phyloP scores from a whole-genome alignment of 2,888 invertebrate genomes.

The Adineta ricciae region DNA sequence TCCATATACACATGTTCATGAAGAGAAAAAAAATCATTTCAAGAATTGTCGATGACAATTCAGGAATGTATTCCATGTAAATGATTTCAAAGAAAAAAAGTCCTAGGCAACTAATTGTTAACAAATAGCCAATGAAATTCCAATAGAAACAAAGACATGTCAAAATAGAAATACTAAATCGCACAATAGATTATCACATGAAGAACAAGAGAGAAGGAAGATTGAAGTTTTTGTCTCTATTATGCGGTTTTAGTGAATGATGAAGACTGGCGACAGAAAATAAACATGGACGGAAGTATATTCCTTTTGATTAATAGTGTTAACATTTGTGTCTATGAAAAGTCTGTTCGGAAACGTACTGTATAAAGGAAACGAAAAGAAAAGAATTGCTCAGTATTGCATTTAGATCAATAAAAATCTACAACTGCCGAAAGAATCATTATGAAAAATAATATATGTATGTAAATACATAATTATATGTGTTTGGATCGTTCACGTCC shows the following conservation, averaged over 20 bases:
- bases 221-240: background rate
- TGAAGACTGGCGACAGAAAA: background rate
- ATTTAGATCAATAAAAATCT: background rate
- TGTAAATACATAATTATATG: no score
- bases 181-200: background rate
- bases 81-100: background rate
- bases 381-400: background rate
- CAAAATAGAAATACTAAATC: background rate
- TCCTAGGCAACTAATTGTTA: background rate
- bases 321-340: background rate
- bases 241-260: background rate
- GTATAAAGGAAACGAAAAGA: background rate
- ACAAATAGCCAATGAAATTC: background rate
- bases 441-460: background rate
- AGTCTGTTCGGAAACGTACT: background rate
- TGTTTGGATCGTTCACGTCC: slow-evolving; percentile 23
- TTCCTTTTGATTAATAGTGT: background rate
- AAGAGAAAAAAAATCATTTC: background rate
- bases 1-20: background rate
- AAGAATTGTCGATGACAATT: background rate
- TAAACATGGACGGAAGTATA: background rate
- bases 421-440: background rate
- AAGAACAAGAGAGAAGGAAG: background rate
- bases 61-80: background rate
- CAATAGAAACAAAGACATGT: background rate